These are phyloP conservation scores for Archaeoteleia sp. DNA, from an alignment of 2,888 invertebrate genomes.

Conservation along the genomic window DNA sequence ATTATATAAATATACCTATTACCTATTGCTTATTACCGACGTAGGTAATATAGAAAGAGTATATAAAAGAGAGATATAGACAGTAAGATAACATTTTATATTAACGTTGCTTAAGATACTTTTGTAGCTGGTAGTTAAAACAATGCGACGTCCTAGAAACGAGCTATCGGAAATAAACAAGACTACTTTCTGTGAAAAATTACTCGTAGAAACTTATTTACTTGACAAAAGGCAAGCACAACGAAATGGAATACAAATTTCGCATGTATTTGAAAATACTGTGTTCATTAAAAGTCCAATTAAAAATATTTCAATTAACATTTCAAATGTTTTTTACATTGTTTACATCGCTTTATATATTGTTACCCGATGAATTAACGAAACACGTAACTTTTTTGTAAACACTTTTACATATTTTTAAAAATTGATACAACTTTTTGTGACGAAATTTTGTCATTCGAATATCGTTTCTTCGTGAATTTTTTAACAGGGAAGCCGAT, in stretches of 20 bases:
- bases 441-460: slow-evolving; percentile 36
- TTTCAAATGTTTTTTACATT: no score
- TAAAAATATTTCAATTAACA: slow-evolving; percentile 33
- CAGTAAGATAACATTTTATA: slow-evolving; percentile 62
- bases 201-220: slow-evolving; percentile 43
- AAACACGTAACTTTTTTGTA: slow-evolving; percentile 27
- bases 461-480: slow-evolving; percentile 44
- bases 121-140: slow-evolving; percentile 57
- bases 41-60: slow-evolving; percentile 35
- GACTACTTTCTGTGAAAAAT: slow-evolving; percentile 44
- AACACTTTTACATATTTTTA: slow-evolving; percentile 38
- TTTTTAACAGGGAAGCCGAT: slow-evolving; percentile 32
- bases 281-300: slow-evolving; percentile 45
- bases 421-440: slow-evolving; percentile 21
- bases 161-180: slow-evolving; percentile 17
- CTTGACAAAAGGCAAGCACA: slow-evolving; percentile 42
- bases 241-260: slow-evolving; percentile 38
- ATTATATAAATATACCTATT: slow-evolving; percentile 22
- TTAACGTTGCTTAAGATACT: slow-evolving; percentile 60
- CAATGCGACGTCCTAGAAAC: slow-evolving; percentile 26
- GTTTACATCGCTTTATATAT: no score
- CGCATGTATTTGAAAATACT: slow-evolving; percentile 16
- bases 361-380: no score
- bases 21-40: slow-evolving; percentile 37
- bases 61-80: slow-evolving; percentile 48